Conservation (phyloP, 53 echinoderm and acorn worm species). For the Paracentrotus lividus region DNA sequence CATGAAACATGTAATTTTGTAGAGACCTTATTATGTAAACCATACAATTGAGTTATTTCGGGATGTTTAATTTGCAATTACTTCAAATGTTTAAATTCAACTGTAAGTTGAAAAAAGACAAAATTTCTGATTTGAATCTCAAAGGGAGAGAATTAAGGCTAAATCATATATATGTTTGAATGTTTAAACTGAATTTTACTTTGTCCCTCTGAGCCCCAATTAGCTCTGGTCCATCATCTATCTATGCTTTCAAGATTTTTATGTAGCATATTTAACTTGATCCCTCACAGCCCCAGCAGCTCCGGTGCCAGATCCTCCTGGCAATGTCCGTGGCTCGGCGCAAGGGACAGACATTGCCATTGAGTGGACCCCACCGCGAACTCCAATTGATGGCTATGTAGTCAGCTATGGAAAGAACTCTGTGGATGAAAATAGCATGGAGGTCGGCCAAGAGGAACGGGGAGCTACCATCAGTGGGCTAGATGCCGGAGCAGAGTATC, state of each 20-base stretch:
- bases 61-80: neutral
- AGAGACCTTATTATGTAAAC: neutral
- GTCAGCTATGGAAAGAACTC: conserved; percentile 53
- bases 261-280: neutral
- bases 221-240: no score
- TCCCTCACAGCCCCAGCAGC: neutral
- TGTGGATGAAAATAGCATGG: conserved; percentile 43
- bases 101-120: no score
- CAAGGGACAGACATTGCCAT: conserved; percentile 37
- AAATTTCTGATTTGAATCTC: no score
- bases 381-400: conserved; percentile 44
- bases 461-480: conserved; percentile 32
- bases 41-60: neutral
- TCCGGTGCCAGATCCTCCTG: conserved; percentile 44
- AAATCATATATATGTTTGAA: no score
- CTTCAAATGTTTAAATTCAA: neutral
- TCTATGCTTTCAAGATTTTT: no score
- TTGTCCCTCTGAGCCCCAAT: no score
- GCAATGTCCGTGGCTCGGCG: conserved; percentile 38
- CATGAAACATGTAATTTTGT: no score
- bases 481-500: conserved; percentile 42
- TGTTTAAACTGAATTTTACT: no score
- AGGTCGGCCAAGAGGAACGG: conserved; percentile 18
- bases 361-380: conserved; percentile 58
- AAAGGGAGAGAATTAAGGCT: no score